These are phyloP conservation scores for Cacoxenus indagator DNA, from an alignment of 2,888 invertebrate species.

Conservation along the genomic window DNA sequence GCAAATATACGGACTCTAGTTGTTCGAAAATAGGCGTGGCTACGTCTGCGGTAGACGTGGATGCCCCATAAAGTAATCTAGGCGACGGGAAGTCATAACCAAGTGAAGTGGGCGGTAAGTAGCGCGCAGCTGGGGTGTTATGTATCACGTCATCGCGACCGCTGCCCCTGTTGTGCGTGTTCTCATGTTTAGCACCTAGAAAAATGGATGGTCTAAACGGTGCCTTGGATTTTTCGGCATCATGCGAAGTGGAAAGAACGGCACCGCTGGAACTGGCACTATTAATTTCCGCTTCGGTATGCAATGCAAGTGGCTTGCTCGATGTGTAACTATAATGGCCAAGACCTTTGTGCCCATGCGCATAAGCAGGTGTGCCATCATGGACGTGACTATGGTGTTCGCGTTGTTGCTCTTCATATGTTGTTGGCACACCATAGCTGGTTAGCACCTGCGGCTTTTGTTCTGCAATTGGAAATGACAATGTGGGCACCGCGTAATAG, in stretches of 20 bases:
- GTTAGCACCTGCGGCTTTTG: slow-evolving; percentile 22
- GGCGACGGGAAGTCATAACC: slow-evolving; percentile 55
- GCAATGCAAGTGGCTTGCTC: slow-evolving; percentile 62
- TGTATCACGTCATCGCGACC: slow-evolving; percentile 34
- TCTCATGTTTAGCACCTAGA: slow-evolving; percentile 63
- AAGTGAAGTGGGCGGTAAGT: slow-evolving; percentile 42
- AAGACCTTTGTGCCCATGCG: slow-evolving; percentile 67
- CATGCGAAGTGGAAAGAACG: slow-evolving; percentile 12
- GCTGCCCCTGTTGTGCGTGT: slow-evolving; percentile 22
- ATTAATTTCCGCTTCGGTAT: slow-evolving; percentile 47
- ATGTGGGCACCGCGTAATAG: slow-evolving; percentile 26
- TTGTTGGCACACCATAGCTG: slow-evolving; percentile 38
- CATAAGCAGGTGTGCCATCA: slow-evolving; percentile 58
- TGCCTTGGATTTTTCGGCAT: slow-evolving; percentile 47
- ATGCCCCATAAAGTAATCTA: slow-evolving; percentile 46
- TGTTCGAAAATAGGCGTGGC: slow-evolving; percentile 51
- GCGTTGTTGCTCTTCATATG: neutral
- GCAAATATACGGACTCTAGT: slow-evolving; percentile 49
- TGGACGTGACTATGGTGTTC: neutral
- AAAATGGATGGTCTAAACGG: slow-evolving; percentile 69
- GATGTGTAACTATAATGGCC: slow-evolving; percentile 63
- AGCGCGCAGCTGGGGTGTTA: slow-evolving; percentile 44
- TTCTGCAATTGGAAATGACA: neutral
- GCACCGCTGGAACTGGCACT: neutral
- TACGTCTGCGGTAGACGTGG: slow-evolving; percentile 44